phyloP scores from a whole-genome alignment of 2,113 vertebrate genomes.

The Ailurus styani region DNA sequence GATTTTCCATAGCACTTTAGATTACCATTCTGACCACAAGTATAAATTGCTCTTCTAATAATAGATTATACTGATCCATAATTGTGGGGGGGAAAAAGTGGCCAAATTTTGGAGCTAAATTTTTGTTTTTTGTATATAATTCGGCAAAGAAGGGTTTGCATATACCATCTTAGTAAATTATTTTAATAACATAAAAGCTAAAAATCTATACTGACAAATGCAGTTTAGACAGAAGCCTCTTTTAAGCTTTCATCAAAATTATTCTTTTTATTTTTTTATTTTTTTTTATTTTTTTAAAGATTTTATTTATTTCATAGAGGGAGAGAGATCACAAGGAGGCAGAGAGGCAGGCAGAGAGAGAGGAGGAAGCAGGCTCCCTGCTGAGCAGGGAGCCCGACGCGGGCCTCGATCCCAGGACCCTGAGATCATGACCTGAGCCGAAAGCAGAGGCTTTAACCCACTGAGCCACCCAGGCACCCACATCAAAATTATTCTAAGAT shows the following conservation, averaged over 20 bases:
- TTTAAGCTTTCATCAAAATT: background rate
- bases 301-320: no score
- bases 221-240: background rate
- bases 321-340: no score
- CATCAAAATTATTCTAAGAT: background rate
- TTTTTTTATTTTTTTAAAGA: no score
- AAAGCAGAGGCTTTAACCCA: no score
- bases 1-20: background rate
- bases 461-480: no score
- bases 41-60: background rate
- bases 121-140: background rate
- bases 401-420: no score
- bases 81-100: background rate
- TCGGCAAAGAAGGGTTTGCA: background rate
- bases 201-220: background rate
- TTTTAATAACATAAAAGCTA: background rate
- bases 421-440: no score
- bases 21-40: background rate
- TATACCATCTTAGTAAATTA: constrained; percentile 14
- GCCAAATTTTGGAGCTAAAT: background rate
- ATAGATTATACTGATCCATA: background rate
- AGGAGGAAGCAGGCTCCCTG: no score
- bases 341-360: no score
- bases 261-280: no score
- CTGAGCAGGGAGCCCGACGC: no score